Evolutionary conservation across 2,113 vertebrate species (phyloP), one percentile per base, ranked within the genome.

Genomic region (Alosa alosa): DNA sequence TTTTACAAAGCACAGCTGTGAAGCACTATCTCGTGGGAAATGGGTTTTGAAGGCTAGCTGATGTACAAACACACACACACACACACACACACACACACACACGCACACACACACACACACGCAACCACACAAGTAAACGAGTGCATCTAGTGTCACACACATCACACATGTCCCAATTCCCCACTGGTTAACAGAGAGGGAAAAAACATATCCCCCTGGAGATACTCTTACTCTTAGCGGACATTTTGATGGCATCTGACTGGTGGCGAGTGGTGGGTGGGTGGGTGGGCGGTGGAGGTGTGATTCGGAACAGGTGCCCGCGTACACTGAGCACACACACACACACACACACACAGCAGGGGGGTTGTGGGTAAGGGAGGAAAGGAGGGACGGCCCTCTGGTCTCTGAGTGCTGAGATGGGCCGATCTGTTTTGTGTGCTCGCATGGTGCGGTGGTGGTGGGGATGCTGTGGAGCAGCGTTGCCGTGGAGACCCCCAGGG

Each of bases 41-140:
- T n/a, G 22, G 22, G 4, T 64, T 64, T n/a, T 64, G 60, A 64
- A 64, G 60, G 22, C 60, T n/a, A 25, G 60, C 60, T n/a, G 8
- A 22, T 22, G 6, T 18, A 20, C 55, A 20, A 15, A 64, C 57
- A 25, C 22, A 64, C 57, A 64, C 17, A n/a, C 22, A 64, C 20
- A n/a, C 57, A 8, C 57, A 25, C 57, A 22, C 55, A 22, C 55
- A 57, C 55, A 20, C 55, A 57, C 55, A 20, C 55, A 57, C 55
- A 57, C 55, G 20, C 55, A 57, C 55, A 57, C 55, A 57, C 55
- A 57, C 55, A 68, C 60, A 68, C 64, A 68, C 64, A 68, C 64
- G 31, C 64, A 75, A 25, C 10, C n/a, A 36, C 2, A 13, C 8
- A 10, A 75, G n/a, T 72, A 36, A 72, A 72, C 25, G 25, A 75